Base-by-base conservation (phyloP, 2,113 vertebrate species). In the Toxotes jaculatrix region DNA sequence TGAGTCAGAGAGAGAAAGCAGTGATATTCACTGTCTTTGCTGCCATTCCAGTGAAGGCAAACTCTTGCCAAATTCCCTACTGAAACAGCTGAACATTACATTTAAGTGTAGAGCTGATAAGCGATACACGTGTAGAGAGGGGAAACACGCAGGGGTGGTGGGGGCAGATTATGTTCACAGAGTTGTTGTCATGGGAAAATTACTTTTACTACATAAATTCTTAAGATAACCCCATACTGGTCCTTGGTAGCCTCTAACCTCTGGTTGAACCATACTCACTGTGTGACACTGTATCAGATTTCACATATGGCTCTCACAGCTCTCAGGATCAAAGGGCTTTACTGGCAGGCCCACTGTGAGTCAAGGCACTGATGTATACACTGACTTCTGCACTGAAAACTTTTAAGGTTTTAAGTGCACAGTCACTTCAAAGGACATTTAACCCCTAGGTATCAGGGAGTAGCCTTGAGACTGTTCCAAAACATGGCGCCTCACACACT, bases 221-320 rank as follows among this genome's bases (percentile, higher is more conserved):
- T 86, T 55, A 36, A 82, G 59, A 85, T 83, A 84, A 65, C 51
- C 77, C 47, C 43, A 73, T 43, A 63, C 60, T 79, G 65, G 21
- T 79, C 76, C 31, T 60, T 43, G 49, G 79, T 77, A 69, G 75
- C 70, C 82, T 84, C 74, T 89, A 83, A 89, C 87, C 86, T 79
- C 87, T 86, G 68, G 42, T 66, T 92, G 88, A 92, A 89, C 91
- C 69, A 78, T 55, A 47, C 80, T 76, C 40, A 79, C 83, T 81
- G 80, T 88, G 82, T 85, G 84, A 90, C 90, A 86, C 82, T 77
- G 49, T 57, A 86, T 90, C 88, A 80, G 23, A 79, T 93, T 92
- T 84, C 90, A 89, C 91, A 93, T 84, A 74, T 89, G 89, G 83
- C 74, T 86, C 83, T 80, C 53, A 65, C 79, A 84, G 76, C 61